phyloP scores from a whole-genome alignment of 2,888 invertebrate genomes.

The Drosophila dives region DNA sequence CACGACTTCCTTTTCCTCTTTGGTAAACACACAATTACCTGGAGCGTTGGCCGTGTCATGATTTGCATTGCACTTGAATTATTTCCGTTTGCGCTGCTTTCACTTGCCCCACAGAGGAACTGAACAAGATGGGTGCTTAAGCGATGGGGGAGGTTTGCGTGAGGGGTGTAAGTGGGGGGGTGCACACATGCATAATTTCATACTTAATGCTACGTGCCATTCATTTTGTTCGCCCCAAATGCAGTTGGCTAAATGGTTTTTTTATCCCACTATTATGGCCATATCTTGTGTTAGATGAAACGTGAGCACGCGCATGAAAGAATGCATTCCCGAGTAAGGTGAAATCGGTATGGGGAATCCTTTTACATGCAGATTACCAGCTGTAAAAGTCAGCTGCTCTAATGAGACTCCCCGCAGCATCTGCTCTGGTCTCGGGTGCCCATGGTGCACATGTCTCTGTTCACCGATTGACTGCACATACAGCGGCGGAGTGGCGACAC shows the following conservation, averaged over 20 bases:
- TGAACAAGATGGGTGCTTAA: conserved; percentile 2
- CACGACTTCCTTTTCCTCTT: conserved; percentile 55
- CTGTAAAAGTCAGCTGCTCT: conserved; percentile 45
- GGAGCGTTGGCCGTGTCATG: conserved; percentile 71
- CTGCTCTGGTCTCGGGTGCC: conserved; percentile 17
- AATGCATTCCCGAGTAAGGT: background rate
- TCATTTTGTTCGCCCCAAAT: conserved; percentile 75
- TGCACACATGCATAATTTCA: conserved; percentile 75
- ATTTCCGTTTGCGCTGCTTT: conserved; percentile 70
- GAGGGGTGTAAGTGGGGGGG: background rate
- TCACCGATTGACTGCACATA: conserved; percentile 53
- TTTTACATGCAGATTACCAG: conserved; percentile 72
- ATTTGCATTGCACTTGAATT: conserved; percentile 79
- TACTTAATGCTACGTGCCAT: conserved; percentile 65
- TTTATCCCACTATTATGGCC: conserved; percentile 52
- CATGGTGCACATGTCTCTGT: conserved; percentile 13
- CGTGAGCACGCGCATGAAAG: conserved; percentile 44
- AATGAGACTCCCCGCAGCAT: conserved; percentile 57
- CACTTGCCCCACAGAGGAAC: conserved; percentile 17
- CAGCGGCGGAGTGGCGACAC: conserved; percentile 7
- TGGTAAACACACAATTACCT: conserved; percentile 76
- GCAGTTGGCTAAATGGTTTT: conserved; percentile 43
- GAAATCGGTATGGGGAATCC: background rate
- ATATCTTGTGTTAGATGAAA: conserved; percentile 51
- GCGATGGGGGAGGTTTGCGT: background rate